Evolutionary conservation across 2,113 vertebrate species (phyloP).

Genomic region (Syrrhaptes paradoxus): DNA sequence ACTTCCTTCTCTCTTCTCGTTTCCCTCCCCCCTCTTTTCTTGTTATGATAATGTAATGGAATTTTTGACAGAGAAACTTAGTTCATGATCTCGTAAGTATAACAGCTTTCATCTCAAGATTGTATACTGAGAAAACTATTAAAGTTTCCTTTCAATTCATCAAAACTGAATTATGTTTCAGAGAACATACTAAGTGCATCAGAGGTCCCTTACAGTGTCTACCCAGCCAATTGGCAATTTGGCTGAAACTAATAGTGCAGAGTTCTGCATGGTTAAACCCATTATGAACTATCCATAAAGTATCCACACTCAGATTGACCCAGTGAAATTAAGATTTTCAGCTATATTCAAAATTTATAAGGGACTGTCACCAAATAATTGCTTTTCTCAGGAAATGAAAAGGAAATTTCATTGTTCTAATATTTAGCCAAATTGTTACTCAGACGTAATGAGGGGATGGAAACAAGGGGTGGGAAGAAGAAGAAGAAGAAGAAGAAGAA

Average conservation of each 20-base stretch:
- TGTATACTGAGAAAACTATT: slow-evolving; percentile 51
- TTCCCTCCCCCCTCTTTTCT: not conserved
- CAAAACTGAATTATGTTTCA: slow-evolving; percentile 56
- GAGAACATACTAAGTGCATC: slow-evolving; percentile 16
- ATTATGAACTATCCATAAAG: slow-evolving; percentile 6
- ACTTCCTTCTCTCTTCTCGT: not conserved
- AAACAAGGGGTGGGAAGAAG: not conserved
- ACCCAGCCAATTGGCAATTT: not conserved
- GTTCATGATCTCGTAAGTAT: slow-evolving; percentile 45
- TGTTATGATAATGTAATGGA: slow-evolving; percentile 41
- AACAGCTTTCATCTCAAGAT: slow-evolving; percentile 65
- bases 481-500: not conserved
- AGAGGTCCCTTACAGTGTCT: slow-evolving; percentile 17
- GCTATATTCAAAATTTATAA: slow-evolving; percentile 13
- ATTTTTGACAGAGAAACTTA: slow-evolving; percentile 54
- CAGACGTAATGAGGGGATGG: not conserved
- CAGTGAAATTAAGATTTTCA: slow-evolving; percentile 37
- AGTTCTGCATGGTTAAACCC: slow-evolving; percentile 33
- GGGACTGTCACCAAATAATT: slow-evolving; percentile 33
- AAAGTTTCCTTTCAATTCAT: slow-evolving; percentile 53
- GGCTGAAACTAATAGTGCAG: not conserved
- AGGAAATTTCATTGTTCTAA: slow-evolving; percentile 6
- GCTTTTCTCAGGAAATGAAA: not conserved
- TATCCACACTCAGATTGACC: slow-evolving; percentile 11
- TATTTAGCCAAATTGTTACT: not conserved